A percentile compares a stretch with the other conserved stretches of the same genome.
These are phyloP conservation scores for Perdita meconis DNA, from an alignment of 2,888 invertebrate species.

Conservation along the genomic window DNA sequence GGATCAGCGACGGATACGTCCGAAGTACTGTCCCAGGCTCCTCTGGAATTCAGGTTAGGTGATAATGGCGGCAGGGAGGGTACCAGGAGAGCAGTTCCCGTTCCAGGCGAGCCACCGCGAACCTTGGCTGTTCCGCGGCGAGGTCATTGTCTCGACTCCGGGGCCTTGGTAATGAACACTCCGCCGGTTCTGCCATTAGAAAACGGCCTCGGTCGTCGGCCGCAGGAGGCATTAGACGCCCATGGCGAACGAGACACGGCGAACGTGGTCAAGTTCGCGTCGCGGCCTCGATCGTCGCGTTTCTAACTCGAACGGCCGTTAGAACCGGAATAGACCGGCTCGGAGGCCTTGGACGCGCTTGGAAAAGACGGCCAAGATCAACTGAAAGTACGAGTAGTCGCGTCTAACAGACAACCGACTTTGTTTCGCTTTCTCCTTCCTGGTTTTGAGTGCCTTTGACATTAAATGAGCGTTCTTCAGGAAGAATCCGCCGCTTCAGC, in stretches of 20 bases:
- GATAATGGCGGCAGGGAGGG: slow-evolving; percentile 20
- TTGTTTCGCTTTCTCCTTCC: slow-evolving; percentile 9
- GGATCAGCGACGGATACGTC: slow-evolving; percentile 12
- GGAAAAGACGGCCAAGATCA: slow-evolving; percentile 61
- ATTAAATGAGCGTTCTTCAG: not conserved
- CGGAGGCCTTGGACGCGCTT: not conserved
- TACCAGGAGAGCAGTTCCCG: slow-evolving; percentile 15
- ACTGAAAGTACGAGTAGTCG: slow-evolving; percentile 38
- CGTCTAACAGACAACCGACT: not conserved
- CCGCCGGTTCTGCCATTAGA: slow-evolving; percentile 50
- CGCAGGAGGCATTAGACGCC: slow-evolving; percentile 38
- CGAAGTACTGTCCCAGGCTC: not conserved
- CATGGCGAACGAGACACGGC: slow-evolving; percentile 23
- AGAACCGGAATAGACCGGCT: slow-evolving; percentile 57
- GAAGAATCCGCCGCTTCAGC: not conserved
- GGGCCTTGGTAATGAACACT: slow-evolving; percentile 44
- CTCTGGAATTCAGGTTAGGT: slow-evolving; percentile 40
- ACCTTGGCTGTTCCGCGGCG: slow-evolving; percentile 33
- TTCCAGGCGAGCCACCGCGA: slow-evolving; percentile 7
- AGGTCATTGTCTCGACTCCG: slow-evolving; percentile 28
- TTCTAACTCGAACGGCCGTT: slow-evolving; percentile 43
- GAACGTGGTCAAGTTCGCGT: slow-evolving; percentile 68
- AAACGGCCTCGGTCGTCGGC: slow-evolving; percentile 26
- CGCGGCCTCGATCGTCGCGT: slow-evolving; percentile 23
- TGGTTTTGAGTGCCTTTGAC: not conserved